A percentile compares a stretch with the other conserved stretches of the same genome.
These are phyloP conservation scores for Bemisia tabaci DNA, from an alignment of 1,140 invertebrate genomes.

Conservation along the genomic window DNA sequence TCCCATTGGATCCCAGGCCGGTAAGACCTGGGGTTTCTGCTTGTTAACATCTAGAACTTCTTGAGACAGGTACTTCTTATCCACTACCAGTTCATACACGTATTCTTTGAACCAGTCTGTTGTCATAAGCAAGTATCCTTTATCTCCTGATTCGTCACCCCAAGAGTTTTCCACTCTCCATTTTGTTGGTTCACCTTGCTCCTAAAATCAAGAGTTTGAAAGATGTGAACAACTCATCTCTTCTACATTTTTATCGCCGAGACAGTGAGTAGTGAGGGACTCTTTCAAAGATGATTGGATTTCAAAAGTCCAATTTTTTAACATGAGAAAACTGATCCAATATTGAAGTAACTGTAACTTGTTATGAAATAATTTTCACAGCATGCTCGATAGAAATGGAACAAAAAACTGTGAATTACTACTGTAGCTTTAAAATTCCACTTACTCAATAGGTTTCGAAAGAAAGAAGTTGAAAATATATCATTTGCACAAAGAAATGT, in stretches of 20 bases:
- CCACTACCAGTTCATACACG: slow-evolving; percentile 70
- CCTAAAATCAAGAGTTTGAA: slow-evolving; percentile 7
- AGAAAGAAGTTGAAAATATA: too few species aligned
- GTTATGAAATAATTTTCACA: not conserved
- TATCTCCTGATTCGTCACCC: slow-evolving; percentile 76
- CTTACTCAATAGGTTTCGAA: too few species aligned
- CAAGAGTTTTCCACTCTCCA: slow-evolving; percentile 83
- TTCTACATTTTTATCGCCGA: too few species aligned
- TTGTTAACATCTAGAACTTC: slow-evolving; percentile 62
- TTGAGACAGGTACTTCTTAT: slow-evolving; percentile 62
- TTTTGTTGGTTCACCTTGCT: slow-evolving; percentile 45
- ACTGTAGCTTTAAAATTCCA: too few species aligned
- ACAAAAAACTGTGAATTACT: too few species aligned
- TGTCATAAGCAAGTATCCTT: slow-evolving; percentile 72
- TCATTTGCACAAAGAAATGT: too few species aligned
- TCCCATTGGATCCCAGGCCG: slow-evolving; percentile 90
- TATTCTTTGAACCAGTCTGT: slow-evolving; percentile 79
- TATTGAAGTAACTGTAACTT: too few species aligned
- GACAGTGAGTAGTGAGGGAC: too few species aligned
- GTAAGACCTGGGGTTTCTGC: slow-evolving; percentile 58
- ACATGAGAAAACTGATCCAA: too few species aligned
- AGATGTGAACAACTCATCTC: slow-evolving; percentile 5
- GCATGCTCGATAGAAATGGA: too few species aligned
- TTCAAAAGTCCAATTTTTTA: too few species aligned
- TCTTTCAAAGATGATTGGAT: too few species aligned